Evolutionary conservation across 1,140 invertebrate genomes (phyloP), one percentile per base, ranked within the genome.

Genomic region (Helicoverpa zea): DNA sequence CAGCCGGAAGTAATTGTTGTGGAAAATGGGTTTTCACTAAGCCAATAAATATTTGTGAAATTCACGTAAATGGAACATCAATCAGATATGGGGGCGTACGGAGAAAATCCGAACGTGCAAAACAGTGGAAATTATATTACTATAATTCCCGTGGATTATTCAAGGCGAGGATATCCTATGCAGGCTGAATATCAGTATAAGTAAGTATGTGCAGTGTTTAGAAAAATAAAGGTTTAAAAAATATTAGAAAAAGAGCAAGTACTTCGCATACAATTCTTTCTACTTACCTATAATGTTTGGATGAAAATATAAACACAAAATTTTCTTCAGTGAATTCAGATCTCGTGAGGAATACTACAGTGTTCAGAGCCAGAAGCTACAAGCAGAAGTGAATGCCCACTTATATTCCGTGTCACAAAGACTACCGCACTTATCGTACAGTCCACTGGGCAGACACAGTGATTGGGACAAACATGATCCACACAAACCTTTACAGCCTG

Each of bases 121-220:
- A 95, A 95, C 77, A 94, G 88, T 81, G 92, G 94, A 35, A 95
- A 93, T 87, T 95, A 95, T 79, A 95, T 95, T 51, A 95, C 95
- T 30, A 95, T 95, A 76, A 95, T 95, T 76, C 95, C 95, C 10
- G 95, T 95, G 16, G 95, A 95, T 79, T 95, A 95, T 90, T 93
- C 94, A 4, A 88, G 95, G 75, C 90, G 95, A 76, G 92, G 94
- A 56, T 95, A 95, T 89, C 89, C 92, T 16, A 93, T 95, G 81
- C 95, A 95, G 88, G 91, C 94, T 0, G 95, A 95, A 88, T 95
- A 95, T 88, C 94, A 95, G 84, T 95, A 94, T 84, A 95, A 94
- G 95, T 95, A 89, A 88, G 88, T 58, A 5, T 78, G 56, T 64
- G 52, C 14, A 2, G 0, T 43, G 9, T 3, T 30, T 29, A 61